These are phyloP conservation scores for Syrmaticus mikado DNA, from an alignment of 2,113 vertebrate genomes.

Conservation along the genomic window DNA sequence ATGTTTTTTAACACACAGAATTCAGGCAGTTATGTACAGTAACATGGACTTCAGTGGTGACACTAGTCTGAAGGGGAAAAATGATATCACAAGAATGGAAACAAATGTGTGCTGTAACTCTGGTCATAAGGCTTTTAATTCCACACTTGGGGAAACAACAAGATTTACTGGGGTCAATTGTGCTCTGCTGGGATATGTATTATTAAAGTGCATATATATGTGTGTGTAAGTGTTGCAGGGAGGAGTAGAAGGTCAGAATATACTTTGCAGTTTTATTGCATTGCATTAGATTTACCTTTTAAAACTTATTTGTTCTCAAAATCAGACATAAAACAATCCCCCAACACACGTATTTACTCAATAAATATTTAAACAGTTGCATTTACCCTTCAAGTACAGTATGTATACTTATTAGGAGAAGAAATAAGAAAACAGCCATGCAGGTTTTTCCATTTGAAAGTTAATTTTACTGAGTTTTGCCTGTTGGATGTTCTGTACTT, in stretches of 20 bases:
- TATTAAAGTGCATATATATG: conserved; percentile 68
- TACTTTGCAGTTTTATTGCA: conserved; percentile 60
- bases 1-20: background rate
- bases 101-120: conserved; percentile 58
- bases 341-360: conserved; percentile 16
- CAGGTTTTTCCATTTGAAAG: background rate
- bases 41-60: conserved; percentile 3
- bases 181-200: conserved; percentile 65
- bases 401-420: background rate
- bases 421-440: background rate
- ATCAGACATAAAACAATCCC: conserved; percentile 48
- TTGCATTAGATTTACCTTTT: conserved; percentile 66
- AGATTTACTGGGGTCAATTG: conserved; percentile 65
- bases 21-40: conserved; percentile 29
- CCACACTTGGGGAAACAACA: conserved; percentile 61
- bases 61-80: conserved; percentile 29
- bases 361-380: conserved; percentile 67
- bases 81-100: conserved; percentile 66
- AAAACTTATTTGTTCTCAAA: conserved; percentile 67
- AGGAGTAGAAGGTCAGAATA: conserved; percentile 56
- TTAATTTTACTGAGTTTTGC: background rate
- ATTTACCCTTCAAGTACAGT: conserved; percentile 23
- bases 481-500: background rate
- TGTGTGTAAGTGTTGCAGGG: background rate
- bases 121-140: conserved; percentile 67